Conservation (phyloP, 2,797 vertebrate species). For the Australoheros facetus region DNA sequence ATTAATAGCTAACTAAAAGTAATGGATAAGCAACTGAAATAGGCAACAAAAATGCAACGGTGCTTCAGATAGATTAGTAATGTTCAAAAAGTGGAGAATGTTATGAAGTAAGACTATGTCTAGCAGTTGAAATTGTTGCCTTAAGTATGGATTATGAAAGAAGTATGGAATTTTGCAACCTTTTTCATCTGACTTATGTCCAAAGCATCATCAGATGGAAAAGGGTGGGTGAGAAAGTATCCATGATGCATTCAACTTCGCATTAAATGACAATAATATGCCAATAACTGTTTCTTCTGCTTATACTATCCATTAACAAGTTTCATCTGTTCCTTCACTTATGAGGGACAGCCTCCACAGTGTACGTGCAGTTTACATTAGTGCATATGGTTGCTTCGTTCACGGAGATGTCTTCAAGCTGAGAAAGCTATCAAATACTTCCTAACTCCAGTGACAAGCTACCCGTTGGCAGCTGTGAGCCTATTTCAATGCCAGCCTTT, state of each 20-base stretch:
- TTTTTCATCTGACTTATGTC: neutral
- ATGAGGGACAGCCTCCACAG: neutral
- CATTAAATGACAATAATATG: neutral
- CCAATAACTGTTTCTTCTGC: neutral
- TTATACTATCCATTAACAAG: neutral
- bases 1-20: neutral
- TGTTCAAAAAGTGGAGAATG: neutral
- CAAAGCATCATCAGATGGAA: neutral
- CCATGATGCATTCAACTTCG: neutral
- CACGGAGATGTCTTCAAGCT: conserved; percentile 36
- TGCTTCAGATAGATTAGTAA: neutral
- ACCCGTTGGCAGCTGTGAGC: conserved; percentile 61
- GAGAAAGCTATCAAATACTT: conserved; percentile 58
- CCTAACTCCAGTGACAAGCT: conserved; percentile 42
- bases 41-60: too few relatives aligned
- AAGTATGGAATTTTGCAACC: neutral
- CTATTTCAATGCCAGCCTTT: conserved; percentile 58
- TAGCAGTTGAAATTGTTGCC: neutral
- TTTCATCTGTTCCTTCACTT: neutral
- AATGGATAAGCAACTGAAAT: too few relatives aligned
- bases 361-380: conserved; percentile 7
- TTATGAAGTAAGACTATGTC: neutral
- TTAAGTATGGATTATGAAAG: neutral
- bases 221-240: neutral
- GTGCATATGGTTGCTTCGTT: conserved; percentile 49